Evolutionary conservation across 2,113 vertebrate genomes (phyloP).

Genomic region (Tringa solitaria): DNA sequence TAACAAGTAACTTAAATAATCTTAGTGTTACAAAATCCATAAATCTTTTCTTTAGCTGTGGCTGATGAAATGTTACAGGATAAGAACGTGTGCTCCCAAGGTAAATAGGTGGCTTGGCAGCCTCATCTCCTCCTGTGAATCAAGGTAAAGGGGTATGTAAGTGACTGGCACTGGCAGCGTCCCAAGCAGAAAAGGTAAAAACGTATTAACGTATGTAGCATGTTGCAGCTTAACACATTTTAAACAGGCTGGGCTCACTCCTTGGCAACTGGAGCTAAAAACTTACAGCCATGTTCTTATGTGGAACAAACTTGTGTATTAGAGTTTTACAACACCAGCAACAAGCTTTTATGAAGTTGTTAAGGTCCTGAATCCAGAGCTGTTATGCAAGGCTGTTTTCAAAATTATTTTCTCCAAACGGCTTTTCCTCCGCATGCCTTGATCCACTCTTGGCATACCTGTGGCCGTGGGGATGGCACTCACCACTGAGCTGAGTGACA

Average conservation of each 20-base stretch:
- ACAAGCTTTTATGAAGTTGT: conserved; percentile 62
- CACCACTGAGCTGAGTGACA: not conserved
- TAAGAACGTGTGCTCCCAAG: conserved; percentile 69
- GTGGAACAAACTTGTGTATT: conserved; percentile 51
- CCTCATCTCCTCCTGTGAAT: conserved; percentile 49
- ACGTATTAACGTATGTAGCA: conserved; percentile 28
- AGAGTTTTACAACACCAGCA: conserved; percentile 57
- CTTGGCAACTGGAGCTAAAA: conserved; percentile 52
- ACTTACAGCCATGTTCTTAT: conserved; percentile 45
- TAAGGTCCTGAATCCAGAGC: conserved; percentile 46
- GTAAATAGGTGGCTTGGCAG: conserved; percentile 75
- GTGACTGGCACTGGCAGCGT: conserved; percentile 46
- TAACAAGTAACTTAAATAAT: conserved; percentile 71
- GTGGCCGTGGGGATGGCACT: not conserved
- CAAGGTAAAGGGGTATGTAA: conserved; percentile 36
- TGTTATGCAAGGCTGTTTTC: not conserved
- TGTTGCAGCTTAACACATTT: conserved; percentile 58
- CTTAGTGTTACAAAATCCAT: conserved; percentile 70
- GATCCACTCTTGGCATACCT: not conserved
- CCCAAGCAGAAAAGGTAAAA: conserved; percentile 41
- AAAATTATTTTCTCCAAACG: not conserved
- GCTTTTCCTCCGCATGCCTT: not conserved
- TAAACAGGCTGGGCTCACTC: conserved; percentile 42
- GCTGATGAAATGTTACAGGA: conserved; percentile 67
- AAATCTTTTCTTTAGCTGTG: conserved; percentile 74